These are phyloP conservation scores for Agrotis exclamationis DNA, from an alignment of 2,888 invertebrate species.

Conservation along the genomic window DNA sequence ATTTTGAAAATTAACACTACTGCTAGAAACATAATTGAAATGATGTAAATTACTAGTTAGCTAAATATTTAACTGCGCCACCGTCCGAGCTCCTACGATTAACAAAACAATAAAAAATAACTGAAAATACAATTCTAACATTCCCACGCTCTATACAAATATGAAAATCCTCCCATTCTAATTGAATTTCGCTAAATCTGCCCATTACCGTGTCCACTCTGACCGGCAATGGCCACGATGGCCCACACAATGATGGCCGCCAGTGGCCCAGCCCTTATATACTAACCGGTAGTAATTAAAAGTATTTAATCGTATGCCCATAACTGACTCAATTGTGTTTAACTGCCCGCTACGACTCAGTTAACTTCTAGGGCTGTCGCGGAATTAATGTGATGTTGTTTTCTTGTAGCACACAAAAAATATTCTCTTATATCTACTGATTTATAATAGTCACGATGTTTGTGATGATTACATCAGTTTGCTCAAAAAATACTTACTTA, in stretches of 20 bases:
- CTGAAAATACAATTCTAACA: background rate
- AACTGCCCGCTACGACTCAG: slow-evolving; percentile 51
- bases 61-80: too few relatives aligned
- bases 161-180: background rate
- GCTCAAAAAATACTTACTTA: background rate
- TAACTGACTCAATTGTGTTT: slow-evolving; percentile 66
- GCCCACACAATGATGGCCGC: background rate
- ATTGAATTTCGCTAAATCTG: slow-evolving; percentile 5
- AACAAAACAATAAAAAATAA: background rate
- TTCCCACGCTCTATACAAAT: background rate
- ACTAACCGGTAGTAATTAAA: slow-evolving; percentile 36
- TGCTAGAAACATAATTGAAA: background rate
- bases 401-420: background rate
- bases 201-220: background rate
- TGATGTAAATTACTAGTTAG: too few relatives aligned
- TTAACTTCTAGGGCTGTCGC: slow-evolving; percentile 44
- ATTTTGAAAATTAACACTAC: background rate
- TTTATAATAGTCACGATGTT: background rate
- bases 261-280: slow-evolving; percentile 29
- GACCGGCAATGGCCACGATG: background rate
- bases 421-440: background rate
- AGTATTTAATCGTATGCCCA: slow-evolving; percentile 65
- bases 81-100: too few relatives aligned
- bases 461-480: background rate
- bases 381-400: too few relatives aligned